Evolutionary conservation across 2,113 vertebrate genomes (phyloP).

Genomic region (Onychostoma macrolepis): DNA sequence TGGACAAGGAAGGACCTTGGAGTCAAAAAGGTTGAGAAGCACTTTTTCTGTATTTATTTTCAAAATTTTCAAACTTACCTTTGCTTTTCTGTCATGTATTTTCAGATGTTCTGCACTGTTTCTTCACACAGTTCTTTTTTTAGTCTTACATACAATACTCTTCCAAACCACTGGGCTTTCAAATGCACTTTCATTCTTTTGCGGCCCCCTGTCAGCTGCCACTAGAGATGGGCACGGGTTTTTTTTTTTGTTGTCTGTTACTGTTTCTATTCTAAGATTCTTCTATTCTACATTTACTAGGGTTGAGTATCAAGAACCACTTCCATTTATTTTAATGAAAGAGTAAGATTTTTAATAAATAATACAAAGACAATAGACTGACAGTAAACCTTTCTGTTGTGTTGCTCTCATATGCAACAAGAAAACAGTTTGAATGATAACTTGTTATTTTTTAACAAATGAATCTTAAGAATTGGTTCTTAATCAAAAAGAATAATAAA

Average conservation of each 20-base stretch:
- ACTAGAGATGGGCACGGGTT: not conserved
- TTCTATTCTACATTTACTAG: not conserved
- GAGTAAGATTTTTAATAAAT: not conserved
- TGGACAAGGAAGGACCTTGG: not conserved
- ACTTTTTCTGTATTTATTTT: not conserved
- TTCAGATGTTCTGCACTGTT: not conserved
- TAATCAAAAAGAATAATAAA: no score
- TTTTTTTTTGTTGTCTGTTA: not conserved
- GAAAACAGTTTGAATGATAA: no score
- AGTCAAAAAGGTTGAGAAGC: constrained; percentile 4
- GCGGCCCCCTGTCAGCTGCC: not conserved
- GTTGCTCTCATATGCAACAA: not conserved
- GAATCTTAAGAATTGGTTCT: no score
- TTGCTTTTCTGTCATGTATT: not conserved
- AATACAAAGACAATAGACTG: not conserved
- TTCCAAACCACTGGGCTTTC: not conserved
- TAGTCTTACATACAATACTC: not conserved
- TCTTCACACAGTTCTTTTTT: not conserved
- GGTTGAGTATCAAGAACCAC: not conserved
- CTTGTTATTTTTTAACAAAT: no score
- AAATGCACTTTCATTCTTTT: not conserved
- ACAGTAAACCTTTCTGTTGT: not conserved
- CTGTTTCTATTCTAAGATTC: not conserved
- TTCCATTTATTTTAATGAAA: not conserved
- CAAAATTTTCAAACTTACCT: not conserved